Conservation (phyloP, 2,888 invertebrate genomes). For the Ypsolopha scabrella region DNA sequence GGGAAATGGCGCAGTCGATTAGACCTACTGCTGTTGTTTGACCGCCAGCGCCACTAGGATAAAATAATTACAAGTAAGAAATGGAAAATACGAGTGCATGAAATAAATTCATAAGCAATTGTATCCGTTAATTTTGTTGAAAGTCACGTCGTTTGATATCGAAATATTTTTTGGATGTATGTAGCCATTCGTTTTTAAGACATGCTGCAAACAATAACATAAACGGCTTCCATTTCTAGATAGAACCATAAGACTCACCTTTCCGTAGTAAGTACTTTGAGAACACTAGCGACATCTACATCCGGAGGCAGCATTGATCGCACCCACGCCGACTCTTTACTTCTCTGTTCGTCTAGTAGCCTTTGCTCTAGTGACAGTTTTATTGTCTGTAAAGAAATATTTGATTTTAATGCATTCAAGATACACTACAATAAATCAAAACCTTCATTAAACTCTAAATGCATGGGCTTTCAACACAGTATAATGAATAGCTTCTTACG, state of each 20-base stretch:
- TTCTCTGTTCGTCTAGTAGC: constrained; percentile 27
- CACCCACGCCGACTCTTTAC: constrained; percentile 41
- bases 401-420: too few relatives aligned
- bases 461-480: too few relatives aligned
- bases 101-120: too few relatives aligned
- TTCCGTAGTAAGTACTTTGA: constrained; percentile 50
- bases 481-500: too few relatives aligned
- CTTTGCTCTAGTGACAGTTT: constrained; percentile 43
- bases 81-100: too few relatives aligned
- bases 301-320: constrained; percentile 41
- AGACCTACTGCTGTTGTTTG: constrained; percentile 48
- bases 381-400: constrained; percentile 30
- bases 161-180: too few relatives aligned
- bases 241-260: constrained; percentile 24
- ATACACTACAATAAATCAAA: too few relatives aligned
- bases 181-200: too few relatives aligned
- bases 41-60: constrained; percentile 46
- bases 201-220: background rate
- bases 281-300: constrained; percentile 35
- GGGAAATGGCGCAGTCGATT: constrained; percentile 41
- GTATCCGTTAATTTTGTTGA: background rate
- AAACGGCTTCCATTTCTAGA: background rate
- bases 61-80: constrained; percentile 4
- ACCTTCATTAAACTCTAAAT: too few relatives aligned
- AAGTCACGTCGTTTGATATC: background rate